Evolutionary conservation across 2,113 vertebrate genomes (phyloP).

Genomic region (Emberiza fucata): DNA sequence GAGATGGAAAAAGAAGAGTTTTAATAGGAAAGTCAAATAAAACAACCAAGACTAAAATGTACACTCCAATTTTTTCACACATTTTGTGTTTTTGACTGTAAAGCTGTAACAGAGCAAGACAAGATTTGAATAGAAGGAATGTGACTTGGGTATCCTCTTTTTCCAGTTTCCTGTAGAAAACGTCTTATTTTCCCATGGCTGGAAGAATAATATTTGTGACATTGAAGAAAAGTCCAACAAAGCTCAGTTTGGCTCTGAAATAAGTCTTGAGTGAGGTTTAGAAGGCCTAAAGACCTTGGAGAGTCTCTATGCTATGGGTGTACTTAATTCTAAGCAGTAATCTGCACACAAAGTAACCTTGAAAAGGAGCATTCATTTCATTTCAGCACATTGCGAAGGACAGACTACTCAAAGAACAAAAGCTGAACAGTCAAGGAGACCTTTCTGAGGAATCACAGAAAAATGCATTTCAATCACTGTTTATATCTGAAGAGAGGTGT

Average conservation of each 20-base stretch:
- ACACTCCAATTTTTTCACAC: neutral
- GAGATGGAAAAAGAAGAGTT: neutral
- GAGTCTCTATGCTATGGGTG: rapidly evolving
- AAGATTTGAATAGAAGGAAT: neutral
- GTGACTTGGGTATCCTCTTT: neutral
- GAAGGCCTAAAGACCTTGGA: neutral
- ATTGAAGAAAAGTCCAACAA: neutral
- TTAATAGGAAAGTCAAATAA: neutral
- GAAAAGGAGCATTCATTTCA: neutral
- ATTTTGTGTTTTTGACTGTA: neutral
- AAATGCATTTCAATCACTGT: neutral
- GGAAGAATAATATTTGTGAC: neutral
- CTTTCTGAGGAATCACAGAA: neutral
- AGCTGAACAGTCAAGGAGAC: neutral
- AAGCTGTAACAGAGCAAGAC: neutral
- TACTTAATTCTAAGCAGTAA: neutral
- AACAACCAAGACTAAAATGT: neutral
- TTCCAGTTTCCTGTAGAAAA: neutral
- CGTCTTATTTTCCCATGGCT: neutral
- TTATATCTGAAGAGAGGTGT: neutral
- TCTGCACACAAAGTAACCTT: neutral
- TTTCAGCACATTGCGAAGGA: neutral
- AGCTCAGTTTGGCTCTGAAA: neutral
- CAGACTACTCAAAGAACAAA: neutral
- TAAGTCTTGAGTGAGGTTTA: neutral